phyloP scores from a whole-genome alignment of 2,888 invertebrate genomes.

The Xanthorhoe designata region DNA sequence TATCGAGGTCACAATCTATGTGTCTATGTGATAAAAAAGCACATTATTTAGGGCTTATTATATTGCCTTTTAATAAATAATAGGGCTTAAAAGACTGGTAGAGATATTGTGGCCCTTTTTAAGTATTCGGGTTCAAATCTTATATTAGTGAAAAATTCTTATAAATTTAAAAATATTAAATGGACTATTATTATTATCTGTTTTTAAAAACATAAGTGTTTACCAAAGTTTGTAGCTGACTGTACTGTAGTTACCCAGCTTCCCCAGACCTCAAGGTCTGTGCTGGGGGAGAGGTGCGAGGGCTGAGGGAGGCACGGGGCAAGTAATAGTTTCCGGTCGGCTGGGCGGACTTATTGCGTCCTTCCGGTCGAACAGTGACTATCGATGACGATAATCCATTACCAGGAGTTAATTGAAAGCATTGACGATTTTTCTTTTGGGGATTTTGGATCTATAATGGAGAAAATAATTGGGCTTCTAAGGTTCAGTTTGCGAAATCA shows the following conservation, averaged over 20 bases:
- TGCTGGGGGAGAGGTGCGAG: slow-evolving; percentile 30
- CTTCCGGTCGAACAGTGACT: slow-evolving; percentile 57
- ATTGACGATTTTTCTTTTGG: slow-evolving; percentile 53
- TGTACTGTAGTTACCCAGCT: slow-evolving; percentile 6
- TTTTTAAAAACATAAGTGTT: no score
- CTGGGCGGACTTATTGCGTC: slow-evolving; percentile 66
- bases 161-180: no score
- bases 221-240: background rate
- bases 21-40: no score
- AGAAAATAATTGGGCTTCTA: slow-evolving; percentile 29
- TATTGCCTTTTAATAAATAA: no score
- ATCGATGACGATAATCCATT: slow-evolving; percentile 59
- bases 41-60: no score
- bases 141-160: no score
- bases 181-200: no score
- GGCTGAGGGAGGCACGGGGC: slow-evolving; percentile 21
- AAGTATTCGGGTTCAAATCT: no score
- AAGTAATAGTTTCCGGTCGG: slow-evolving; percentile 68
- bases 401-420: slow-evolving; percentile 64
- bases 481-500: background rate
- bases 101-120: no score
- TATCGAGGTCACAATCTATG: no score
- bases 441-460: slow-evolving; percentile 30
- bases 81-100: no score
- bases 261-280: slow-evolving; percentile 7